Conservation (phyloP, 2,113 vertebrate species). For the Xiphorhynchus elegans region DNA sequence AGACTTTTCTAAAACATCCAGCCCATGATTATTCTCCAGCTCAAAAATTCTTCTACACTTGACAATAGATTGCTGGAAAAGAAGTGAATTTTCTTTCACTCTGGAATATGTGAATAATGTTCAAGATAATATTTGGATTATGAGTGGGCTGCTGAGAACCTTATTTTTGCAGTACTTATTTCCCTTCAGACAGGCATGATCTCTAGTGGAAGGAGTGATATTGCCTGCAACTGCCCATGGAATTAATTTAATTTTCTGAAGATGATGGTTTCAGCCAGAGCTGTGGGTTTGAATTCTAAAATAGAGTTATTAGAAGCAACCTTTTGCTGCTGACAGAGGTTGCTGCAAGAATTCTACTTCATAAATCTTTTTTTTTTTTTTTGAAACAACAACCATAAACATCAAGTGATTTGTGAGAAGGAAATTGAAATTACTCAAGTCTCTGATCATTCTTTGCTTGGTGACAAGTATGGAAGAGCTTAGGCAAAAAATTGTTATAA, state of each 20-base stretch:
- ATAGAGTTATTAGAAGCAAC: neutral
- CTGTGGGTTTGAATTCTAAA: conserved; percentile 12
- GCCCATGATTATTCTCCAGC: neutral
- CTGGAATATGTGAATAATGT: neutral
- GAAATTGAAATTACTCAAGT: conserved; percentile 17
- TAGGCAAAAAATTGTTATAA: neutral
- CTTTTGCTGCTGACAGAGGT: neutral
- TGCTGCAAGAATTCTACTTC: neutral
- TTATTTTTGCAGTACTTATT: neutral
- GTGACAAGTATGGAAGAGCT: neutral
- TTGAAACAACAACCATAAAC: neutral
- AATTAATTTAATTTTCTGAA: neutral
- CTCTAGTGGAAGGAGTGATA: neutral
- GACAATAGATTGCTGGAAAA: neutral
- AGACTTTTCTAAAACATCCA: neutral
- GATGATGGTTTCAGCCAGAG: neutral
- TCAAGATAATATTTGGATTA: neutral
- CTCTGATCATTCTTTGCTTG: conserved; percentile 16
- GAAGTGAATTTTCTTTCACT: neutral
- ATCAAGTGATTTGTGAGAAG: neutral
- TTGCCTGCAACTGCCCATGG: neutral
- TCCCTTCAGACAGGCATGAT: neutral
- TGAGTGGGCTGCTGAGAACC: neutral
- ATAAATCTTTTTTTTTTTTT: neutral
- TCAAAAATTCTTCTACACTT: neutral